Conservation (phyloP, 2,888 invertebrate genomes). For the Strigamia crassipes region DNA sequence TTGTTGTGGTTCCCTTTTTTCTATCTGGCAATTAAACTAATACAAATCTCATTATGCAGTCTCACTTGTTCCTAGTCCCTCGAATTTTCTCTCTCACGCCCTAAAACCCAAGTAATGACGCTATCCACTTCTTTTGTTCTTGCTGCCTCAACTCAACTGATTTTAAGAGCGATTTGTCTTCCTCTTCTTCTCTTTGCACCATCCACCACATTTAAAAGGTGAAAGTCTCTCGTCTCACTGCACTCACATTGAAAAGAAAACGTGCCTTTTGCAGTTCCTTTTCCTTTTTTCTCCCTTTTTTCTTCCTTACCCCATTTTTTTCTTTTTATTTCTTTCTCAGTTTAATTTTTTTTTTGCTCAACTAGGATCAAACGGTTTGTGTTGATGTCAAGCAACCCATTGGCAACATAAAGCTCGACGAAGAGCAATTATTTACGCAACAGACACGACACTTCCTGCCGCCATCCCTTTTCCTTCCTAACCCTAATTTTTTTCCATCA, state of each 20-base stretch:
- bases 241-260: conserved; percentile 31
- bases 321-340: background rate
- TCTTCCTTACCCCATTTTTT: background rate
- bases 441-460: background rate
- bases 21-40: conserved; percentile 5
- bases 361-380: conserved; percentile 1
- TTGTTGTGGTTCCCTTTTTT: conserved; percentile 6
- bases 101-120: background rate
- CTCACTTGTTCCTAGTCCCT: background rate
- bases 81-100: background rate
- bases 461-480: background rate
- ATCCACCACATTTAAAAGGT: conserved; percentile 28
- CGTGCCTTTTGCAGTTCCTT: background rate
- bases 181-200: conserved; percentile 14
- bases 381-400: conserved; percentile 8
- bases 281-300: background rate
- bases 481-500: background rate
- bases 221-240: conserved; percentile 19
- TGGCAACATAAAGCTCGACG: conserved; percentile 10
- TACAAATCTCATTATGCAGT: conserved; percentile 31
- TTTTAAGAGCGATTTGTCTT: conserved; percentile 37
- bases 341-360: background rate
- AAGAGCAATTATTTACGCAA: conserved; percentile 22
- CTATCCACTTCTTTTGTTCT: conserved; percentile 17
- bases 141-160: conserved; percentile 28